Percentiles rank a stretch among this genome's conserved stretches.
These are phyloP conservation scores for Limnephilus lunatus DNA, from an alignment of 2,888 invertebrate species.

Conservation along the genomic window DNA sequence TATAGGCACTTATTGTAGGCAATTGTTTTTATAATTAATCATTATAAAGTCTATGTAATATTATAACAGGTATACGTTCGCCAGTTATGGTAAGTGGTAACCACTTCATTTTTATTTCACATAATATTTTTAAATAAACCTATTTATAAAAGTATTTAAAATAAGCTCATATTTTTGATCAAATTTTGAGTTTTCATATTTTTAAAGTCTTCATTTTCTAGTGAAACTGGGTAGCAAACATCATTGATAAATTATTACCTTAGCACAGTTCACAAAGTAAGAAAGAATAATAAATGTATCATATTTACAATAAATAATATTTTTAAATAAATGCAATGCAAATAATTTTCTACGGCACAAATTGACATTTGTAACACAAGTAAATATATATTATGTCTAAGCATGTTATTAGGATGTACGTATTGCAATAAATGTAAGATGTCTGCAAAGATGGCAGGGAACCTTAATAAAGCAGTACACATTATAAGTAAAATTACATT, in stretches of 20 bases:
- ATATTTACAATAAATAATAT: background rate
- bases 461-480: background rate
- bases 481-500: background rate
- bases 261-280: background rate
- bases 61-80: constrained; percentile 11
- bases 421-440: background rate
- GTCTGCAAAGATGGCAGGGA: background rate
- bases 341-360: background rate
- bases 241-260: too few species aligned
- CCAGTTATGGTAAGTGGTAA: constrained; percentile 2
- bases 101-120: background rate
- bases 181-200: constrained; percentile 2
- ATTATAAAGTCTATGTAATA: constrained; percentile 24
- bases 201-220: background rate
- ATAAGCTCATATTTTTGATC: background rate
- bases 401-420: background rate
- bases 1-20: constrained; percentile 63
- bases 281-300: background rate
- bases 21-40: constrained; percentile 46
- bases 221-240: background rate
- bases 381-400: background rate
- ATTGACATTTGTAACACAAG: background rate
- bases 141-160: background rate
- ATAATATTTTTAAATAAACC: background rate
- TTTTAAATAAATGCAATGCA: background rate